Base-by-base conservation (phyloP, 30 jellyfish, hydroid and myxozoan species). In the Pseudorhiza aurosa region DNA sequence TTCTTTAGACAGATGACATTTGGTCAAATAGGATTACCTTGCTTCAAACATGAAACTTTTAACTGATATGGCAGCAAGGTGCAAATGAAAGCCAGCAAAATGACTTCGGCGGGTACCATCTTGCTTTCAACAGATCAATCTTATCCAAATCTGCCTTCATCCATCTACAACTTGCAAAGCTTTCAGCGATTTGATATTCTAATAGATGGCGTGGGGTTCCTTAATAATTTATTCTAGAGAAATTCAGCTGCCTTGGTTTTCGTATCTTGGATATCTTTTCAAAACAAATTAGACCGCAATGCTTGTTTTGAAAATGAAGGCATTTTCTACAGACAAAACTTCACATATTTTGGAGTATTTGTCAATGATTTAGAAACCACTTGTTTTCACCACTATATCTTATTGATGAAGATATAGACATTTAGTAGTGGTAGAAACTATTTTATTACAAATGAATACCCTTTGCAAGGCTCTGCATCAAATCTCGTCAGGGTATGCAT, bases 241-340 rank as follows among this genome's bases (percentile, higher is more conserved):
- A 4, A 68, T 47, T 72, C 86, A 72, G 86, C 86, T 72, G 86
- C 59, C 46, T 19, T 28, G 60, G 62, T 32, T 53, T 31, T 51
- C n/a, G 75, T 72, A 25, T 72, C 75, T 33, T 15, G 31, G 24
- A 72, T 31, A 28, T 72, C 86, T 53, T 51, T 42, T 72, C 72
- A 56, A 72, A 28, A 22, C 22, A 51, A 12, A n/a, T 22, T 45
- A 36, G 27, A 72, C 86, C 86, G 55, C 86, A 72, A 50, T 49
- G 75, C 43, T 39, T 72, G 62, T 72, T 72, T 72, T 72, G 67
- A 31, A 72, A 72, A 51, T 53, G 35, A 1, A 3, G 25, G 67
- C 67, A 8, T 53, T 53, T n/a, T 53, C 17, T 53, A 12, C 15
- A 19, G 67, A 53, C 67, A 53, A 53, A 6, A 53, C 29, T 53